Evolutionary conservation across 2,797 vertebrate species (phyloP).

Genomic region (Enteromius viviparus): DNA sequence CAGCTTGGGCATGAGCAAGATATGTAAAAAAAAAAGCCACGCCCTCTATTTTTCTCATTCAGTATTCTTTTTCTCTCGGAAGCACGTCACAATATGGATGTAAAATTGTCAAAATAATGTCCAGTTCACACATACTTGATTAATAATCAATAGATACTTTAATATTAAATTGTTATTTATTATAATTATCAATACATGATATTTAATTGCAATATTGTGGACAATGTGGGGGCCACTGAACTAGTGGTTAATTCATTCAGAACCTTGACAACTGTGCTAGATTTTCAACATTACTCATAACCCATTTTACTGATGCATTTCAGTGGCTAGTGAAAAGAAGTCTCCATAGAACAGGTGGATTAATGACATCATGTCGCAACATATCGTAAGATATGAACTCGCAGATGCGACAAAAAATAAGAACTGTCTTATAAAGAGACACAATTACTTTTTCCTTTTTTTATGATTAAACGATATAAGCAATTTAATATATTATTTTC

Average conservation of each 20-base stretch:
- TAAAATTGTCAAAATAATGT: too few relatives aligned
- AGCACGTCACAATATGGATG: too few relatives aligned
- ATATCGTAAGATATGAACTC: not conserved
- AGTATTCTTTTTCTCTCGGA: too few relatives aligned
- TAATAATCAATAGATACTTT: too few relatives aligned
- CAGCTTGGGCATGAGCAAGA: too few relatives aligned
- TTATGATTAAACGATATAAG: not conserved
- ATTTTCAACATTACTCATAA: not conserved
- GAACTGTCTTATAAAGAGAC: not conserved
- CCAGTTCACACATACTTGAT: too few relatives aligned
- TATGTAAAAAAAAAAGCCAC: too few relatives aligned
- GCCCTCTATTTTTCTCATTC: too few relatives aligned
- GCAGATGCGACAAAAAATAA: not conserved
- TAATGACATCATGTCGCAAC: not conserved
- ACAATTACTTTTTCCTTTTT: not conserved
- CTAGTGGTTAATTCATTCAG: not conserved
- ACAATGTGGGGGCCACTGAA: not conserved
- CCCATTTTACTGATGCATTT: not conserved
- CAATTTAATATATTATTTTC: too few relatives aligned
- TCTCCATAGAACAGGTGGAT: not conserved
- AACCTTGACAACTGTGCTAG: not conserved
- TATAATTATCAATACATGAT: not conserved
- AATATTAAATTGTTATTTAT: not conserved
- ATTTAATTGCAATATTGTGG: not conserved
- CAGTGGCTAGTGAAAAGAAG: not conserved